Percentiles rank a stretch among this genome's conserved stretches.
These are phyloP conservation scores for Masnerella sp. DNA, from an alignment of 2,888 invertebrate species.

Conservation along the genomic window DNA sequence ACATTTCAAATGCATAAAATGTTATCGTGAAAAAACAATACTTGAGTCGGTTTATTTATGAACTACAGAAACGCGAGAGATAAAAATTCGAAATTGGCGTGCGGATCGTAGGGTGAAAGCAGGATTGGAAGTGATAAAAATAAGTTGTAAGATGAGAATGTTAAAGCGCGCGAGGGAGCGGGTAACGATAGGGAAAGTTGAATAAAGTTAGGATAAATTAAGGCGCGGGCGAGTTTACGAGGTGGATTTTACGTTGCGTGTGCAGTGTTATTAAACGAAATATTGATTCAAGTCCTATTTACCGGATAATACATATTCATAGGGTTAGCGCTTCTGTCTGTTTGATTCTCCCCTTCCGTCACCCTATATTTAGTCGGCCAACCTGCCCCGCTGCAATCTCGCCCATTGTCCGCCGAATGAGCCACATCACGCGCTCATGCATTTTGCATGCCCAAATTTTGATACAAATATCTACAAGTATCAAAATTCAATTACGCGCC, in stretches of 20 bases:
- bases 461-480: constrained; percentile 57
- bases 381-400: constrained; percentile 54
- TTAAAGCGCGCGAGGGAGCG: constrained; percentile 13
- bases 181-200: constrained; percentile 34
- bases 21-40: too few species aligned
- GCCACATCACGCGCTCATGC: constrained; percentile 59
- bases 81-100: too few species aligned
- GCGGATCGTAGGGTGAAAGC: neutral
- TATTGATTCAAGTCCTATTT: constrained; percentile 78
- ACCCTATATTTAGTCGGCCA: constrained; percentile 54
- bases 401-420: constrained; percentile 52
- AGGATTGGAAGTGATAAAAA: constrained; percentile 18
- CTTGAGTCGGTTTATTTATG: too few species aligned
- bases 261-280: constrained; percentile 77
- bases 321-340: constrained; percentile 73
- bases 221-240: constrained; percentile 56
- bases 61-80: too few species aligned
- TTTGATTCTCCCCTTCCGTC: constrained; percentile 66
- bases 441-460: constrained; percentile 55
- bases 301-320: constrained; percentile 77
- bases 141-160: constrained; percentile 21
- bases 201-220: constrained; percentile 28
- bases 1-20: too few species aligned
- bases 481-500: constrained; percentile 51
- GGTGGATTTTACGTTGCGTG: constrained; percentile 63